phyloP scores from a whole-genome alignment of 2,888 invertebrate species.

The Phorcus lineatus region DNA sequence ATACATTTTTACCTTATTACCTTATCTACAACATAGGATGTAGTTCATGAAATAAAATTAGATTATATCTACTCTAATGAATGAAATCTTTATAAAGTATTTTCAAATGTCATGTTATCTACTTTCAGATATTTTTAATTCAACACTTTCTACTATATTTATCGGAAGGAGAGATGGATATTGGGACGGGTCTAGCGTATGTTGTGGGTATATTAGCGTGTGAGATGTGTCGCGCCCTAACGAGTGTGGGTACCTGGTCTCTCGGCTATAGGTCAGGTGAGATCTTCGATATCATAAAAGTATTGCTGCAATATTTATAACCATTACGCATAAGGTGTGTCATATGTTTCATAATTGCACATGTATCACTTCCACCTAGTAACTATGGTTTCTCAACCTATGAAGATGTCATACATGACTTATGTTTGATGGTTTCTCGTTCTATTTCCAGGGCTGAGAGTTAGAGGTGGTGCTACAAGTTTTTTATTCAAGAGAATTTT shows the following conservation, averaged over 20 bases:
- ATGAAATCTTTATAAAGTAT: no score
- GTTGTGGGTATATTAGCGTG: slow-evolving; percentile 76
- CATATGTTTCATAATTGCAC: no score
- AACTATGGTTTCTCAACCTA: no score
- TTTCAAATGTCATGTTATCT: slow-evolving; percentile 6
- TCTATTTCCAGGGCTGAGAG: slow-evolving; percentile 70
- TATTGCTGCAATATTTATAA: no score
- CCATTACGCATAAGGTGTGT: no score
- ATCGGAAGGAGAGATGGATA: slow-evolving; percentile 69
- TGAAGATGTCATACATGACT: no score
- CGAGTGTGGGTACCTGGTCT: slow-evolving; percentile 78
- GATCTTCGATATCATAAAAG: neutral
- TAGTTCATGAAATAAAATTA: no score
- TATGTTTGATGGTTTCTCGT: neutral
- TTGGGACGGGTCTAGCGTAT: slow-evolving; percentile 77
- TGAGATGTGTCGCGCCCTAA: slow-evolving; percentile 77
- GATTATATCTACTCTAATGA: no score
- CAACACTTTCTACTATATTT: slow-evolving; percentile 59
- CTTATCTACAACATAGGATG: no score
- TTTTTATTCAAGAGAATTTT: slow-evolving; percentile 76
- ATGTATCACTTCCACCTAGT: no score
- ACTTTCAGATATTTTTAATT: slow-evolving; percentile 63
- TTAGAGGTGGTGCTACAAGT: slow-evolving; percentile 74
- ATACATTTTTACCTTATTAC: no score
- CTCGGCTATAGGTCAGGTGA: slow-evolving; percentile 76